phyloP scores from a whole-genome alignment of 2,113 vertebrate species.

The Lamprotornis superbus region DNA sequence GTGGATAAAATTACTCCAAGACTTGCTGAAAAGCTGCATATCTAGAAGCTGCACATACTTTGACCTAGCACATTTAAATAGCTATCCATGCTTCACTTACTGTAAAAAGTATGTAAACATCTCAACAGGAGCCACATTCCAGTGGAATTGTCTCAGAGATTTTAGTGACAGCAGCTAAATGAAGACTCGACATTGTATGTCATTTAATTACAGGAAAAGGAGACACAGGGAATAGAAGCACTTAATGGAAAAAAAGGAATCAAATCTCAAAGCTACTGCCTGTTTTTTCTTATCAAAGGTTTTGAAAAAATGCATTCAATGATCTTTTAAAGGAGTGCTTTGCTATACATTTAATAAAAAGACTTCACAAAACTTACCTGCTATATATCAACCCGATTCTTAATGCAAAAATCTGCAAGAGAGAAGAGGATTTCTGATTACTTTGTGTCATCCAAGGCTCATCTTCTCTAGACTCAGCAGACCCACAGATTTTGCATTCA shows the following conservation, averaged over 20 bases:
- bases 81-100: neutral
- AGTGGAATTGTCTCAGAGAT: neutral
- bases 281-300: neutral
- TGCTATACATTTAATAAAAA: neutral
- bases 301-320: neutral
- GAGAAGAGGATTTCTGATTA: neutral
- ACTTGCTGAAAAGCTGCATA: neutral
- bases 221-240: neutral
- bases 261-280: neutral
- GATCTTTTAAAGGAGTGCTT: neutral
- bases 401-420: neutral
- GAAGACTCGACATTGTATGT: neutral
- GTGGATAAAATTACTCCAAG: neutral
- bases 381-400: neutral
- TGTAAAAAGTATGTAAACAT: neutral
- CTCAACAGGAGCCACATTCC: neutral
- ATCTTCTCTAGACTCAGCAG: neutral
- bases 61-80: neutral
- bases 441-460: neutral
- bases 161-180: neutral
- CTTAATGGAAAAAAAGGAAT: neutral
- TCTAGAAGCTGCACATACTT: neutral
- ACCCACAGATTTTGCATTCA: neutral
- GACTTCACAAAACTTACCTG: neutral
- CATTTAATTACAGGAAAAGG: neutral